Evolutionary conservation across 2,888 invertebrate species (phyloP), one percentile per base, ranked within the genome.

Genomic region (Agrochola litura): DNA sequence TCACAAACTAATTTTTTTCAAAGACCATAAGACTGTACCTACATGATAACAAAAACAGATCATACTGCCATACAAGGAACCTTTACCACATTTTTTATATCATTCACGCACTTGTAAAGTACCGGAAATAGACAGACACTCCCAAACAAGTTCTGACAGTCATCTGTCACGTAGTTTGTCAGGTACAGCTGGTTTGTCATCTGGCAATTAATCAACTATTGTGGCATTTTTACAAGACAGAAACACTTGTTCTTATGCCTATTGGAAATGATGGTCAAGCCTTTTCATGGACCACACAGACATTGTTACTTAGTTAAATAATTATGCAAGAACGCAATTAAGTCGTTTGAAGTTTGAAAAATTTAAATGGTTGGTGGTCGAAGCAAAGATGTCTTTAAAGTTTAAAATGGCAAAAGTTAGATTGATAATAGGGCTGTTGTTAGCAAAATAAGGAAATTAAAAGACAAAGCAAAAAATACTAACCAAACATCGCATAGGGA

Each of bases 171-270:
- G 64, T 60, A 66, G 25, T 72, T 63, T 49, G 73, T 73, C 76
- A 78, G 61, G 46, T 60, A 79, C 43, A 82, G 58, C 82, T 79
- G 67, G 76, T 77, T 66, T 76, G 82, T 76, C 73, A 56, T 76
- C 63, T 37, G 72, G 77, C 73, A 71, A 88, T 88, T 78, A 86
- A 89, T 88, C 82, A 89, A 76, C 76, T 54, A 77, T 85, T 86
- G 83, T 87, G 8, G 43, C 19, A 12, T 63, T 65, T 66, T 78
- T 69, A 85, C 77, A 70, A 73, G 87, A 81, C 87, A 87, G 82
- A 65, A 71, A 88, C 84, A 87, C 84, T 88, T 88, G 88, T 84
- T 83, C 61, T 63, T 70, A 77, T 76, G 69, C 76, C 58, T 71
- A 65, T 82, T 79, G 71, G 64, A 14, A 63, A 60, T 76, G 30